Base-by-base conservation (phyloP, 37 sponge, comb jelly and placozoan species). In the Diacarnus erythraeanus region DNA sequence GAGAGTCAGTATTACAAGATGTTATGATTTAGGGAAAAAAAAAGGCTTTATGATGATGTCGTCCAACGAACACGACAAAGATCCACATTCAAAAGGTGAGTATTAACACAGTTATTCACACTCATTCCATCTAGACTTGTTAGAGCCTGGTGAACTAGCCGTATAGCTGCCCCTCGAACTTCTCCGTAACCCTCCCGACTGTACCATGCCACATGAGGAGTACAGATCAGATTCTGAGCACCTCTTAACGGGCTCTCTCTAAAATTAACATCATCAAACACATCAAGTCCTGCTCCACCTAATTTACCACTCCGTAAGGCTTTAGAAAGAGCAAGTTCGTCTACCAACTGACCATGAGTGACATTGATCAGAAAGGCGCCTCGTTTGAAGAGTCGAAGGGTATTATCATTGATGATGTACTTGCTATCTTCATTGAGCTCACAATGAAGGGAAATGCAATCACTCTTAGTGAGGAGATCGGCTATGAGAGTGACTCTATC, bases 201-300 rank as follows among this genome's bases (percentile, higher is more conserved):
- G 71, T 74, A 94, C 85, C 87, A 94, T 4, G 87, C 90, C 18
- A 74, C 35, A 58, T 90, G 94, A 0, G 94, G 94, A 6, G 91
- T 86, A 39, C 77, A 80, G 26, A 90, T 80, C 33, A 94, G 38
- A 64, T 94, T 94, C 4, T 76, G 77, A 3, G 57, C 72, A 38
- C 41, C 76, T 27, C 76, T 79, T 43, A 94, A 68, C 20, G 68
- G 31, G 71, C 84, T 89, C 27, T 69, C 76, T 20, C 72, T 76
- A n/a, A 75, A 29, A 44, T 22, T 35, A 67, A 75, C 83, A 1
- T 84, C 88, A 36, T 94, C 91, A 27, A 59, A 22, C 8, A 90
- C 90, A 44, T 94, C 94, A 2, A 94, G 81, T 30, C 84, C 94
- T 47, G 88, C 94, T 25, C 91, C 91, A 10, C 82, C 91, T 9